Base-by-base conservation (phyloP, 2,797 vertebrate genomes). In the Anas bernieri region DNA sequence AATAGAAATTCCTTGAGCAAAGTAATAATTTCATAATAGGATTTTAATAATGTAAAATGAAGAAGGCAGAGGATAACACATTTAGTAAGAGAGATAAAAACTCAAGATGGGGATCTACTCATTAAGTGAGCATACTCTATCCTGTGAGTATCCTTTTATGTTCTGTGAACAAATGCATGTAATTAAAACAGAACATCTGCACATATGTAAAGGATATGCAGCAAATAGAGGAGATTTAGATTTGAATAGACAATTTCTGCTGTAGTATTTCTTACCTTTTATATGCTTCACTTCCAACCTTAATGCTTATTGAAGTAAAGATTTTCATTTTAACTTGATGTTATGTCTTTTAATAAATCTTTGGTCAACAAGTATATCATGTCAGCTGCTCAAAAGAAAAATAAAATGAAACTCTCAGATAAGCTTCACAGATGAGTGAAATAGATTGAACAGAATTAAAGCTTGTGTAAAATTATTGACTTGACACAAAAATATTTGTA, bases 1-100 rank as follows among this genome's bases (percentile, higher is more conserved):
- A 54, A 31, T 33, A 37, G 55, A 66, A 89, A 80, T 22, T 83
- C 90, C 77, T 86, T 56, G 39, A 92, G 78, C 70, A 93, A 92
- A 91, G 67, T 48, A 86, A 41, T 86, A 81, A 81, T 90, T 86
- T 55, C 26, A 3, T 58, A 87, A 92, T 28, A 82, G 63, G 31
- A 46, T 64, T 88, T 88, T 86, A 91, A 86, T 86, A 30, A 56
- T 30, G 37, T 46, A 75, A 92, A 92, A 37, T 54, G 30, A 84
- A 79, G 31, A 61, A 58, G 28, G 18, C 17, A 7, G 39, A 70
- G 15, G 31, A 79, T 75, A 79, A 46, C 31, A 30, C 63, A 61
- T 64, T 77, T 80, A 74, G 73, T 74, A 63, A 80, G 14, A 25
- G 17, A 80, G 16, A 56, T 28, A 86, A 83, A 95, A 88, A 5